A percentile compares a stretch with the other conserved stretches of the same genome.
Evolutionary conservation across 2,797 vertebrate species (phyloP).

Genomic region (Leptatherina wallacei): DNA sequence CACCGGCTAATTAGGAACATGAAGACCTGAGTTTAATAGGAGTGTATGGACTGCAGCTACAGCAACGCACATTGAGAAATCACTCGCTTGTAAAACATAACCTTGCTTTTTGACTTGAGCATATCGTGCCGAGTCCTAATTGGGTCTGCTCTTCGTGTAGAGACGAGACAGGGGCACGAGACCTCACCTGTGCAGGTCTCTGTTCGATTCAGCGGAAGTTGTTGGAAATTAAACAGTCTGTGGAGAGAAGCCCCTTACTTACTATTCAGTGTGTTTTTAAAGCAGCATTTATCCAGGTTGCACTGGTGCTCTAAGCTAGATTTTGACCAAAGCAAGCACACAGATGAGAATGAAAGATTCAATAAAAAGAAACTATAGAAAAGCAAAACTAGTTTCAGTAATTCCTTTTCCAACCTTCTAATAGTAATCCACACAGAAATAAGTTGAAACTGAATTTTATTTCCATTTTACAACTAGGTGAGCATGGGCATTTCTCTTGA

Average conservation of each 20-base stretch:
- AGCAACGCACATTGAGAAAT: conserved; percentile 50
- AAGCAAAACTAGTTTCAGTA: neutral
- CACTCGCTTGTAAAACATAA: conserved; percentile 45
- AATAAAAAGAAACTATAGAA: conserved; percentile 13
- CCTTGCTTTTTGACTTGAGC: conserved; percentile 20
- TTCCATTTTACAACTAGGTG: neutral
- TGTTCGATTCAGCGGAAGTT: conserved; percentile 14
- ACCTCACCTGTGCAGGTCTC: conserved; percentile 1
- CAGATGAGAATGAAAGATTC: conserved; percentile 10
- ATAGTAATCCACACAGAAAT: neutral
- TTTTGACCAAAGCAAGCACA: conserved; percentile 11
- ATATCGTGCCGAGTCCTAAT: conserved; percentile 34
- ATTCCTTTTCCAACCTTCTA: neutral
- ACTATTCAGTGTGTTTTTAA: neutral
- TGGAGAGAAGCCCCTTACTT: neutral
- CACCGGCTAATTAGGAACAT: conserved; percentile 57
- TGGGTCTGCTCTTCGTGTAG: conserved; percentile 42
- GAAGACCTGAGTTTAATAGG: conserved; percentile 60
- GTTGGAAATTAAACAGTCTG: conserved; percentile 34
- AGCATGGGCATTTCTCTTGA: neutral
- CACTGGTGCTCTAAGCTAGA: conserved; percentile 8
- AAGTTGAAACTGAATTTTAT: neutral
- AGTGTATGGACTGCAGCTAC: conserved; percentile 35
- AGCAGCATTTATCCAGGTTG: conserved; percentile 1
- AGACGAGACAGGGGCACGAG: conserved; percentile 13